Percentiles rank a stretch among this genome's conserved stretches.
Conservation (phyloP, 2,888 invertebrate species). For the Chloroclystis v-ata region DNA sequence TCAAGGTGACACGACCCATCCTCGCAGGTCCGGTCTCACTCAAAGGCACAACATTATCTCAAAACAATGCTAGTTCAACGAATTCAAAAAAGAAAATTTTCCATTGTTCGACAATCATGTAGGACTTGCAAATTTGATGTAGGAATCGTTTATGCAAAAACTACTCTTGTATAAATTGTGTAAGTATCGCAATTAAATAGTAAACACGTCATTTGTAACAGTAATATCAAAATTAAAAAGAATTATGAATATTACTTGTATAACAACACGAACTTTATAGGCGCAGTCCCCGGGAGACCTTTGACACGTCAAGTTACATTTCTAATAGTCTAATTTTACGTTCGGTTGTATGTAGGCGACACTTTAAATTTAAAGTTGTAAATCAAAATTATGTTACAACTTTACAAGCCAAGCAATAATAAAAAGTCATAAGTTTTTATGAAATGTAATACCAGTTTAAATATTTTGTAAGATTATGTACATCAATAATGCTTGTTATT, state of each 20-base stretch:
- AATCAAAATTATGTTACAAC: slow-evolving; percentile 41
- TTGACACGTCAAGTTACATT: slow-evolving; percentile 38
- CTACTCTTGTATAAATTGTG: no score
- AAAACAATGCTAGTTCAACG: slow-evolving; percentile 9
- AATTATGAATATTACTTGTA: neutral
- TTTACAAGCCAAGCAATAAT: slow-evolving; percentile 27
- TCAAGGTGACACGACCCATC: slow-evolving; percentile 74
- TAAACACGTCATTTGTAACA: no score
- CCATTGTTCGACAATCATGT: slow-evolving; percentile 2
- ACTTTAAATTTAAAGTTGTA: slow-evolving; percentile 34
- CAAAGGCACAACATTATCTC: slow-evolving; percentile 29
- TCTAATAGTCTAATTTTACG: slow-evolving; percentile 1
- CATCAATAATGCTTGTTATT: neutral
- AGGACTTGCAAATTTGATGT: no score
- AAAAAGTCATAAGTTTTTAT: slow-evolving; percentile 37
- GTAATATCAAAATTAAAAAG: no score
- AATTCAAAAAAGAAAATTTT: neutral
- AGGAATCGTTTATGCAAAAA: no score
- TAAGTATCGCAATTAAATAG: no score
- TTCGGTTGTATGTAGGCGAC: neutral
- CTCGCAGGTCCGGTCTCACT: slow-evolving; percentile 63
- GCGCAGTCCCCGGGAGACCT: slow-evolving; percentile 25
- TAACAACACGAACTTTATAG: neutral
- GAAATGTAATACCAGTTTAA: slow-evolving; percentile 41
- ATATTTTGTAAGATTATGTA: slow-evolving; percentile 37